Evolutionary conservation across 2,797 vertebrate species (phyloP).

Genomic region (Remorina albescens): DNA sequence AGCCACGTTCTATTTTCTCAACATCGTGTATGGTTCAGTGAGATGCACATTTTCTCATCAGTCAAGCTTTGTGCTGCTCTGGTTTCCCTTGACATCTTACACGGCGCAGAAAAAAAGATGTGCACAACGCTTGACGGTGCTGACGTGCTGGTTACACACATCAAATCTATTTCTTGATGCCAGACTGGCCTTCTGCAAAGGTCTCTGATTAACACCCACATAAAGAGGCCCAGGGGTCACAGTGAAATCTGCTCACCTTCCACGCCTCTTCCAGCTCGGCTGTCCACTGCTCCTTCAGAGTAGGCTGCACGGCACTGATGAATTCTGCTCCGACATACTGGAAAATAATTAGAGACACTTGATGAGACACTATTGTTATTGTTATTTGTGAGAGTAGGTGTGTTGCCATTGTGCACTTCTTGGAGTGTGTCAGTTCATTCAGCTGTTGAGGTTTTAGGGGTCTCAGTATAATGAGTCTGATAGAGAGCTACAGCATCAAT

Average conservation of each 20-base stretch:
- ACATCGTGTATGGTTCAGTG: slow-evolving; percentile 40
- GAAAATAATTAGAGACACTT: slow-evolving; percentile 45
- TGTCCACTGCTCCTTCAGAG: slow-evolving; percentile 86
- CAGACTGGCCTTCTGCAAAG: background rate
- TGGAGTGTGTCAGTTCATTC: slow-evolving; percentile 4
- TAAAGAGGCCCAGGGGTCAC: background rate
- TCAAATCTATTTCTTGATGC: slow-evolving; percentile 3
- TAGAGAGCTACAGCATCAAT: slow-evolving; percentile 12
- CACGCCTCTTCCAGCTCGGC: slow-evolving; percentile 84
- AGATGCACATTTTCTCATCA: slow-evolving; percentile 33
- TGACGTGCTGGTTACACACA: slow-evolving; percentile 15
- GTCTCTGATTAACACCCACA: slow-evolving; percentile 9
- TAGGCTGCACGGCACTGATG: slow-evolving; percentile 84
- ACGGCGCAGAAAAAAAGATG: slow-evolving; percentile 8
- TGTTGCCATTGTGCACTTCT: slow-evolving; percentile 14
- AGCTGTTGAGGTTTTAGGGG: slow-evolving; percentile 14
- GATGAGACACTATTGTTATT: slow-evolving; percentile 6
- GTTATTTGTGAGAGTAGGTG: background rate
- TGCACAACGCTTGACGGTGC: background rate
- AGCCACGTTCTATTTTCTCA: slow-evolving; percentile 27
- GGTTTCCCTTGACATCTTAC: slow-evolving; percentile 31
- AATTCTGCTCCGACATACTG: slow-evolving; percentile 87
- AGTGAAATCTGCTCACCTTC: slow-evolving; percentile 74
- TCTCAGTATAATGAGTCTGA: slow-evolving; percentile 16
- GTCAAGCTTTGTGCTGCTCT: slow-evolving; percentile 25